Percentiles rank a stretch among this genome's conserved stretches.
phyloP scores from a whole-genome alignment of 2,113 vertebrate species.

The Polypterus senegalus region DNA sequence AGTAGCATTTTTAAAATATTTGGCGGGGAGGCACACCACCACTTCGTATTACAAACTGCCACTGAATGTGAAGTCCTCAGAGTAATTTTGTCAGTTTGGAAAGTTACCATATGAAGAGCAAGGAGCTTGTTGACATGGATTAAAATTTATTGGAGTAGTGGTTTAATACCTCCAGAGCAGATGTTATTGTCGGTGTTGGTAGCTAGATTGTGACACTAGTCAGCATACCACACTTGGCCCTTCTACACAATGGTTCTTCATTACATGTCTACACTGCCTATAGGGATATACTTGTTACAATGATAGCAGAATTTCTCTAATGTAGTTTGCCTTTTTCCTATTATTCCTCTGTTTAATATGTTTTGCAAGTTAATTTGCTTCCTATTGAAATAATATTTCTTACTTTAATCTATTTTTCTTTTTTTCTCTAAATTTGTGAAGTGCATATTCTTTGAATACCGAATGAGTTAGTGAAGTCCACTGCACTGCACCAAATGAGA shows the following conservation, averaged over 20 bases:
- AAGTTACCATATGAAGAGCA: background rate
- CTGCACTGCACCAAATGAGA: constrained; percentile 8
- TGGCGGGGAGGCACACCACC: no score
- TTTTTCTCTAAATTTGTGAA: background rate
- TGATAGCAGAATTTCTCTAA: no score
- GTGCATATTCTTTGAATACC: constrained; percentile 8
- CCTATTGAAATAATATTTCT: no score
- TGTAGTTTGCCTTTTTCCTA: no score
- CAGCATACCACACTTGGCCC: no score
- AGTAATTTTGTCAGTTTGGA: background rate
- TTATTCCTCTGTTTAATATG: no score
- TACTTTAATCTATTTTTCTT: background rate
- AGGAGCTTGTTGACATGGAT: background rate
- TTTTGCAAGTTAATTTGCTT: no score
- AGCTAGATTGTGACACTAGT: background rate
- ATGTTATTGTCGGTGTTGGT: background rate
- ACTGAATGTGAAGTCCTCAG: background rate
- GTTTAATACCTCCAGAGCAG: background rate
- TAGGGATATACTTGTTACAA: no score
- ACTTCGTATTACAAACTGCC: no score
- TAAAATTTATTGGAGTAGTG: background rate
- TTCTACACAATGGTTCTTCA: no score
- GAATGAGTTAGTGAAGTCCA: constrained; percentile 4
- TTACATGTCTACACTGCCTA: no score
- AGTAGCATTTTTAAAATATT: no score